Evolutionary conservation across 1,140 invertebrate genomes (phyloP).

Genomic region (Drosophila albomicans): DNA sequence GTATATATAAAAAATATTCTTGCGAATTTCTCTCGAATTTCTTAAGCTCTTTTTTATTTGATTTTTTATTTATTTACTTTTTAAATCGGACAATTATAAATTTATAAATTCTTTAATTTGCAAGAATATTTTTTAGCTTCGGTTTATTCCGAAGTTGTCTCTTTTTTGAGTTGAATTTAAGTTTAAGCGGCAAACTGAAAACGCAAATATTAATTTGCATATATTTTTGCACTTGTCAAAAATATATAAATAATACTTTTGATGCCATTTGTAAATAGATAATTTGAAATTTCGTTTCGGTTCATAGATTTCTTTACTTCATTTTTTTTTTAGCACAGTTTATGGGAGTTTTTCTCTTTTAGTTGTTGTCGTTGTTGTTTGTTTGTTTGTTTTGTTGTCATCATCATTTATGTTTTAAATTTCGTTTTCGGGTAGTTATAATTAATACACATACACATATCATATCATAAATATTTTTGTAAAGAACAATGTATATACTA

Average conservation of each 20-base stretch:
- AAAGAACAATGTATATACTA: slow-evolving; percentile 30
- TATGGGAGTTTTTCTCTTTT: slow-evolving; percentile 73
- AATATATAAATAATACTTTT: slow-evolving; percentile 77
- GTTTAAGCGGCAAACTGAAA: slow-evolving; percentile 25
- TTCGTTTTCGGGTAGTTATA: slow-evolving; percentile 11
- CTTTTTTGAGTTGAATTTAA: slow-evolving; percentile 14
- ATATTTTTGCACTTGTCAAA: slow-evolving; percentile 80
- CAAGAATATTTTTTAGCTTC: slow-evolving; percentile 12
- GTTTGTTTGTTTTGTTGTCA: slow-evolving; percentile 20
- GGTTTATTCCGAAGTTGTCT: neutral
- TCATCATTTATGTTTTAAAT: slow-evolving; percentile 21
- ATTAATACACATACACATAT: slow-evolving; percentile 57
- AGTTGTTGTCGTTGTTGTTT: slow-evolving; percentile 31
- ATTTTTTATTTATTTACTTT: too few relatives aligned
- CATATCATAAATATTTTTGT: slow-evolving; percentile 13
- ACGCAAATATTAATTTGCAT: slow-evolving; percentile 65
- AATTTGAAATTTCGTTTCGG: slow-evolving; percentile 34
- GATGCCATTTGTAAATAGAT: slow-evolving; percentile 46
- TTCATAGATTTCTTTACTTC: slow-evolving; percentile 35
- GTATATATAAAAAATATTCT: neutral
- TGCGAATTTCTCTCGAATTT: neutral
- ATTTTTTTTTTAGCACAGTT: slow-evolving; percentile 75
- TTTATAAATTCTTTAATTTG: neutral
- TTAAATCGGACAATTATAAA: neutral
- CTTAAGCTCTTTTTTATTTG: neutral